Conservation (phyloP, 2,797 vertebrate genomes). For the Rhabdophis nuchalis region DNA sequence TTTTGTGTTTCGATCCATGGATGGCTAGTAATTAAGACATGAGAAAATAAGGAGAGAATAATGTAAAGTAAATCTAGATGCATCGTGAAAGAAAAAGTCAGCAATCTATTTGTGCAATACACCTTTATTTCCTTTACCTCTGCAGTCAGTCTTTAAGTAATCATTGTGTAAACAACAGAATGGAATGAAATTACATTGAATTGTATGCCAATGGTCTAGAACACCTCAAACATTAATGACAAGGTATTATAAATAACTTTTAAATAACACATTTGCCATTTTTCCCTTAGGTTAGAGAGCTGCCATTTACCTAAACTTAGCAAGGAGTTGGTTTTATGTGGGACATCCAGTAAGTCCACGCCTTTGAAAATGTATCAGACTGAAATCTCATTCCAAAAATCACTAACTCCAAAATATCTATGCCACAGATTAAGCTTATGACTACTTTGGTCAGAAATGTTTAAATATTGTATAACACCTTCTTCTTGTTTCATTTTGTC, state of each 20-base stretch:
- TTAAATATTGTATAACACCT: conserved; percentile 56
- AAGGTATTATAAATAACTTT: conserved; percentile 80
- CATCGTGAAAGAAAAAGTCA: conserved; percentile 32
- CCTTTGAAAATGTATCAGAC: conserved; percentile 56
- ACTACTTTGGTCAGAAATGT: conserved; percentile 60
- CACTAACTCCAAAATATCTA: conserved; percentile 58
- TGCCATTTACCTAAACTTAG: conserved; percentile 73
- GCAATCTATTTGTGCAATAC: conserved; percentile 66
- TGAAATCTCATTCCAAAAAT: conserved; percentile 61
- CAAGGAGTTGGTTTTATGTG: conserved; percentile 69
- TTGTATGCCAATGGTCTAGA: conserved; percentile 74
- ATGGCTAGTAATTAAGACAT: neutral
- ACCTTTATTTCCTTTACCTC: conserved; percentile 75
- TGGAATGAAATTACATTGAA: conserved; percentile 77
- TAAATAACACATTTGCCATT: conserved; percentile 76
- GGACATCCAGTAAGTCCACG: conserved; percentile 54
- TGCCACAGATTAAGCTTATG: conserved; percentile 61
- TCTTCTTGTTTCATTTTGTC: conserved; percentile 37
- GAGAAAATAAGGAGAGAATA: neutral
- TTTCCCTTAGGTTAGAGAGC: conserved; percentile 72
- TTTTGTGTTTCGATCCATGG: neutral
- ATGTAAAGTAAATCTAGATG: neutral
- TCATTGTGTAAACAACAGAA: conserved; percentile 78
- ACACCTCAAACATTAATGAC: conserved; percentile 75
- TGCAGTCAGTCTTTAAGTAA: conserved; percentile 76